Base-by-base conservation (phyloP, 2,888 invertebrate species). In the Tuberolachnus salignus region DNA sequence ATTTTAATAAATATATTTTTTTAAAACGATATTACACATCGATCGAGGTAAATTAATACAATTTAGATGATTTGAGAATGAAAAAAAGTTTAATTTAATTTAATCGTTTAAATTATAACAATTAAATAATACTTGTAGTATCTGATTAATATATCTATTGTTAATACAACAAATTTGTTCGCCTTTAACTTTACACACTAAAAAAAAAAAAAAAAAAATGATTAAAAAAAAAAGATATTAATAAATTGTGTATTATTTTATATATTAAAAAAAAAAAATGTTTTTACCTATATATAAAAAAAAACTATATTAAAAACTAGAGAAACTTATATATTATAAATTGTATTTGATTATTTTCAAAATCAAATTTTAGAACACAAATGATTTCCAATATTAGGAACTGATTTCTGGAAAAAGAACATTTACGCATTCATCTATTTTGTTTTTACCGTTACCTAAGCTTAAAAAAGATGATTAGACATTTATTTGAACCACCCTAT, bases 291-390 rank as follows among this genome's bases (percentile, higher is more conserved):
- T 46, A 46, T 46, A 59, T n/a, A n/a, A n/a, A n/a, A n/a, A 8
- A 46, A 1, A 13, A 34, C 16, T 61, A 44, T 13, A 19, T 16
- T 3, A 16, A 46, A 63, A 63, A 23, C 26, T 51, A 16, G 6
- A 51, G 3, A 51, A 46, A 46, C 23, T 44, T 26, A 66, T 21
- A 59, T n/a, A 57, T 1, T 67, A 66, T 1, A 49, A 11, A 55
- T 10, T 69, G 10, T 21, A 72, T 34, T 51, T 21, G 26, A 72
- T 61, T 51, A 34, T 11, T 34, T 1, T n/a, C 34, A 51, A 49
- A 72, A 72, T 49, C 49, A 61, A 61, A 51, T 51, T 21, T 72
- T 51, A 61, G 72, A 72, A 72, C 72, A 72, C 72, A 72, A 72
- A 26, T 72, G 16, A 49, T 34, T 34, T 72, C 61, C 49, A 6